These are phyloP conservation scores for Brachyalestes nurse DNA, from an alignment of 2,797 vertebrate species.

Conservation along the genomic window DNA sequence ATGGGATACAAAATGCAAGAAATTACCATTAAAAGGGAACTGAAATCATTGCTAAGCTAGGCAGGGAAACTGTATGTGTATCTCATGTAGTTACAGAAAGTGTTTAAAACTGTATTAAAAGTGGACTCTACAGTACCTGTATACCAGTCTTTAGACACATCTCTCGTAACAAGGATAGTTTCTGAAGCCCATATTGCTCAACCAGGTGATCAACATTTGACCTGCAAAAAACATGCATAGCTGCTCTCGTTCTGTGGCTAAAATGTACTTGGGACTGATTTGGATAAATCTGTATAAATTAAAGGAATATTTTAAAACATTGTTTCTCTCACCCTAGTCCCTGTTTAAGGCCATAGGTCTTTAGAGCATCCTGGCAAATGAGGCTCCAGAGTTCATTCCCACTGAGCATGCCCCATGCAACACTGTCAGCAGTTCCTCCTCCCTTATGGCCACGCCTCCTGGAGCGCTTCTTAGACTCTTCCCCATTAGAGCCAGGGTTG, in stretches of 20 bases:
- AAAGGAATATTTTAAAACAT: background rate
- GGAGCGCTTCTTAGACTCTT: constrained; percentile 77
- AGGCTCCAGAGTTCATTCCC: constrained; percentile 81
- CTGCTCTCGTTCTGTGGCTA: background rate
- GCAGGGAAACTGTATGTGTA: too few relatives aligned
- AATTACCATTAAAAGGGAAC: background rate
- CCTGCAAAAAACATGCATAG: constrained; percentile 62
- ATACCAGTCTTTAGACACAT: constrained; percentile 85
- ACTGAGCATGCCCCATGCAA: constrained; percentile 68
- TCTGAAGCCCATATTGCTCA: constrained; percentile 80
- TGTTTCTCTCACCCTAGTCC: constrained; percentile 71
- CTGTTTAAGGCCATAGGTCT: constrained; percentile 77
- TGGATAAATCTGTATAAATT: background rate
- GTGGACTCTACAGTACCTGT: constrained; percentile 72
- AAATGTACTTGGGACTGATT: background rate
- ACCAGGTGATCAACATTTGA: constrained; percentile 77
- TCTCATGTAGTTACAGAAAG: background rate
- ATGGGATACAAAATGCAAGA: constrained; percentile 29
- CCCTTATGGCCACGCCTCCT: constrained; percentile 73
- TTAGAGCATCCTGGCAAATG: constrained; percentile 76
- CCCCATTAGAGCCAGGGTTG: constrained; percentile 64
- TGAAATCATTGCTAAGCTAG: background rate
- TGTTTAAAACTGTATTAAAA: background rate
- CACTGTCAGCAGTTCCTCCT: constrained; percentile 64
- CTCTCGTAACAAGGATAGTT: constrained; percentile 81